phyloP scores from a whole-genome alignment of 2,113 vertebrate genomes.

The Aleadryas rufinucha region DNA sequence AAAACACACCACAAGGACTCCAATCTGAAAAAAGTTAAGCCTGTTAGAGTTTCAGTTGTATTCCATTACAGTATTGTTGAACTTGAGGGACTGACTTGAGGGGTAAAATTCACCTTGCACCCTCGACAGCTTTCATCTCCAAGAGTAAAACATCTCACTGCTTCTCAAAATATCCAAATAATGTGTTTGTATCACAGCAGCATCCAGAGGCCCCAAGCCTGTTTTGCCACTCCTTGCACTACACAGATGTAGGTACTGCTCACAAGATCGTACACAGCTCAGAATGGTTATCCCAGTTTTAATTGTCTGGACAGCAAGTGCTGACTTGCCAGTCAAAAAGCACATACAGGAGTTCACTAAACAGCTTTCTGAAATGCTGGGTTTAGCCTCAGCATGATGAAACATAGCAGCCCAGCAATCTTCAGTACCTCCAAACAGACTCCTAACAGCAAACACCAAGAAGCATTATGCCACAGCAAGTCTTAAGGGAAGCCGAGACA shows the following conservation, averaged over 20 bases:
- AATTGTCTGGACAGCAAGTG: background rate
- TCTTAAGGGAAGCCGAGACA: background rate
- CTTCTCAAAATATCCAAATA: background rate
- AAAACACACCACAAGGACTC: background rate
- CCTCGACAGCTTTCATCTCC: background rate
- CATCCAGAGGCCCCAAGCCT: background rate
- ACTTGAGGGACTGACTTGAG: background rate
- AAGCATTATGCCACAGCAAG: background rate
- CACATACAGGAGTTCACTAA: background rate
- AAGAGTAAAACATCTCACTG: background rate
- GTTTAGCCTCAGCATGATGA: background rate
- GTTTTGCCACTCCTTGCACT: background rate
- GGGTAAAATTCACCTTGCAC: background rate
- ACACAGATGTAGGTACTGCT: rapidly evolving
- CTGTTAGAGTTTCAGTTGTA: background rate
- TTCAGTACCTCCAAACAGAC: background rate
- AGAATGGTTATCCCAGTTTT: background rate
- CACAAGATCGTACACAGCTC: background rate
- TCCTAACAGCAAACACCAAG: background rate
- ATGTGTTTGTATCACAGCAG: background rate
- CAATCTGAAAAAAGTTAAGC: background rate
- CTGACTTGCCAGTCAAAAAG: background rate
- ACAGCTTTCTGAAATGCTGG: background rate
- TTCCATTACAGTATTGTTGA: background rate
- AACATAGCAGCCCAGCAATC: background rate